Evolutionary conservation across 2,797 vertebrate genomes (phyloP).

Genomic region (Myotis pilosus): DNA sequence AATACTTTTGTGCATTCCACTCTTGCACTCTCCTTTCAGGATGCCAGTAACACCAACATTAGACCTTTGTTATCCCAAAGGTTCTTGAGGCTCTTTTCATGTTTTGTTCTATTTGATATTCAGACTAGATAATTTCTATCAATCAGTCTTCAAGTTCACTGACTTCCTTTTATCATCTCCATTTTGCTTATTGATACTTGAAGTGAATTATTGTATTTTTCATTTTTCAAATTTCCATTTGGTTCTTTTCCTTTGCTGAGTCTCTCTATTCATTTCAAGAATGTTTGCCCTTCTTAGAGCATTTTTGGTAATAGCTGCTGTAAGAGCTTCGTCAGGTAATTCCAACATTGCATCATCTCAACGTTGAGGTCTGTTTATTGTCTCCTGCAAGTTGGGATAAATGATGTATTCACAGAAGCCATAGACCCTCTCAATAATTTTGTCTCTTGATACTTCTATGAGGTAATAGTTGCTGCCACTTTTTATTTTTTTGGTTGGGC

Average conservation of each 20-base stretch:
- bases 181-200: slow-evolving; percentile 1
- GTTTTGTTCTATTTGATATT: neutral
- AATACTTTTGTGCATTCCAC: neutral
- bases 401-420: neutral
- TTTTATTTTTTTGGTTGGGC: neutral
- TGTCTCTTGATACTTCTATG: neutral
- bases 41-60: neutral
- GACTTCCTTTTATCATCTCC: neutral
- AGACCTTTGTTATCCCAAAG: neutral
- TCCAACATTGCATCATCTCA: neutral
- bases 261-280: neutral
- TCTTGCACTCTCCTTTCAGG: neutral
- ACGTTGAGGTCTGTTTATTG: neutral
- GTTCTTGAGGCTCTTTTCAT: neutral
- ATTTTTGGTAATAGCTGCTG: neutral
- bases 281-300: neutral
- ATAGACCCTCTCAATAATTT: neutral
- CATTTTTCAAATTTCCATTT: slow-evolving; percentile 18
- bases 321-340: neutral
- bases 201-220: neutral
- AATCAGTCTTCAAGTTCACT: neutral
- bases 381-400: neutral
- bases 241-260: neutral
- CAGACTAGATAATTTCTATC: neutral
- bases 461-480: neutral